Percentiles rank a stretch among this genome's conserved stretches.
These are phyloP conservation scores for Brachylomia viminalis DNA, from an alignment of 2,888 invertebrate species.

Conservation along the genomic window DNA sequence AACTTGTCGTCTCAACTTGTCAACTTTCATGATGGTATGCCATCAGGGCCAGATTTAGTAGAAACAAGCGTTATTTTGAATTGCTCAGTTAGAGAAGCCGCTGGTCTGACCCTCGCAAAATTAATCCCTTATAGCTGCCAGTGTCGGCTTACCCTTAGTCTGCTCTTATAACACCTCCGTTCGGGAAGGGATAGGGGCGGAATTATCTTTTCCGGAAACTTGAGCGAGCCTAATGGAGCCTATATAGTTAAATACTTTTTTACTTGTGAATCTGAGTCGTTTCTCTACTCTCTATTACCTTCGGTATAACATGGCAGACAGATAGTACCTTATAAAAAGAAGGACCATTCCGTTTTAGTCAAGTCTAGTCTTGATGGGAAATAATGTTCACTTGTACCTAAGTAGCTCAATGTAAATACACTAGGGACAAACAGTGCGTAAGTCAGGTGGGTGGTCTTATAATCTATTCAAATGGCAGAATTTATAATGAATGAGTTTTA, in stretches of 20 bases:
- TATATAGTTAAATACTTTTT: conserved; percentile 13
- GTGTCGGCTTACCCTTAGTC: conserved; percentile 30
- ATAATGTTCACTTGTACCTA: background rate
- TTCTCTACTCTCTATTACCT: conserved; percentile 29
- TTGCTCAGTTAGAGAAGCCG: background rate
- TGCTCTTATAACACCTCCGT: conserved; percentile 37
- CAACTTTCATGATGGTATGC: conserved; percentile 9
- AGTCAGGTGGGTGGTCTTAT: conserved; percentile 31
- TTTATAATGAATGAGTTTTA: conserved; percentile 47
- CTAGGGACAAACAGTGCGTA: conserved; percentile 3
- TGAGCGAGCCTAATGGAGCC: background rate
- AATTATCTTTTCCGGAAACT: conserved; percentile 31
- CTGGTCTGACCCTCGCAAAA: conserved; percentile 16
- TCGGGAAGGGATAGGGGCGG: conserved; percentile 20
- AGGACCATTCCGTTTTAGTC: conserved; percentile 20
- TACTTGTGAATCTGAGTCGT: conserved; percentile 13
- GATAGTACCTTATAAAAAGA: conserved; percentile 24
- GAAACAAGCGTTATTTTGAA: background rate
- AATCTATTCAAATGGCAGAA: conserved; percentile 52
- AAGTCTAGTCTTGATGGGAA: background rate
- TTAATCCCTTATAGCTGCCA: conserved; percentile 9
- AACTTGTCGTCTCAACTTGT: too few species aligned
- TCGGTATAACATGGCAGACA: conserved; percentile 13
- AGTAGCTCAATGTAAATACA: conserved; percentile 3
- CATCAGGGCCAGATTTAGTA: conserved; percentile 6